phyloP scores from a whole-genome alignment of 2,888 invertebrate species.

The Salpingus planirostris region DNA sequence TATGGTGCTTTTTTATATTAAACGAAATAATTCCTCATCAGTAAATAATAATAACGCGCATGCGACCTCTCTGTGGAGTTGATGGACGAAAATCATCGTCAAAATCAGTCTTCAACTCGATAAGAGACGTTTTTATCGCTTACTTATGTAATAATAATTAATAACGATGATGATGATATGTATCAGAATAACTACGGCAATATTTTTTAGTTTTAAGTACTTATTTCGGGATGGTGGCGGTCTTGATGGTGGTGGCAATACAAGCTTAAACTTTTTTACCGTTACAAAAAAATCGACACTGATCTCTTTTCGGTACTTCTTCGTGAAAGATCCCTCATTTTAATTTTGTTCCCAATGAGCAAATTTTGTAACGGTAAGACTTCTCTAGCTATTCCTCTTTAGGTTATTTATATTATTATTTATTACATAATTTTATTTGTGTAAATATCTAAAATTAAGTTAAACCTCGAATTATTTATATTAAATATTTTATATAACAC shows the following conservation, averaged over 20 bases:
- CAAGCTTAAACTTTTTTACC: conserved; percentile 27
- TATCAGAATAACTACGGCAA: conserved; percentile 18
- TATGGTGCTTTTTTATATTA: conserved; percentile 23
- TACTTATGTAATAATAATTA: too few relatives aligned
- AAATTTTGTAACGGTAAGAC: conserved; percentile 24
- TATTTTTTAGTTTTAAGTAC: conserved; percentile 20
- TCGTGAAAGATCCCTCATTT: conserved; percentile 11
- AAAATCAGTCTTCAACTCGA: conserved; percentile 18
- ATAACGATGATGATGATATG: conserved; percentile 18
- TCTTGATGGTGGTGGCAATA: conserved; percentile 30
- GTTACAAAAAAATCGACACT: conserved; percentile 23
- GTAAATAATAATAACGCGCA: conserved; percentile 10
- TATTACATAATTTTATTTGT: conserved; percentile 15
- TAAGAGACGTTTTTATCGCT: conserved; percentile 16
- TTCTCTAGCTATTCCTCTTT: conserved; percentile 3
- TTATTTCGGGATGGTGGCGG: conserved; percentile 34
- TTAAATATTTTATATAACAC: conserved; percentile 11
- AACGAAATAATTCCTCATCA: conserved; percentile 9
- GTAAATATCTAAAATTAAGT: conserved; percentile 12
- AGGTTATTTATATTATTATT: conserved; percentile 17
- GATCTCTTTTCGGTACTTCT: conserved; percentile 12
- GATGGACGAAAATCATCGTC: conserved; percentile 12
- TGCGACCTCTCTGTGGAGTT: conserved; percentile 30
- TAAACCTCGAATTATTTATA: conserved; percentile 14
- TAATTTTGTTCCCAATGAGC: conserved; percentile 15